Base-by-base conservation (phyloP, 1,140 invertebrate genomes). In the Micrasema longulum region DNA sequence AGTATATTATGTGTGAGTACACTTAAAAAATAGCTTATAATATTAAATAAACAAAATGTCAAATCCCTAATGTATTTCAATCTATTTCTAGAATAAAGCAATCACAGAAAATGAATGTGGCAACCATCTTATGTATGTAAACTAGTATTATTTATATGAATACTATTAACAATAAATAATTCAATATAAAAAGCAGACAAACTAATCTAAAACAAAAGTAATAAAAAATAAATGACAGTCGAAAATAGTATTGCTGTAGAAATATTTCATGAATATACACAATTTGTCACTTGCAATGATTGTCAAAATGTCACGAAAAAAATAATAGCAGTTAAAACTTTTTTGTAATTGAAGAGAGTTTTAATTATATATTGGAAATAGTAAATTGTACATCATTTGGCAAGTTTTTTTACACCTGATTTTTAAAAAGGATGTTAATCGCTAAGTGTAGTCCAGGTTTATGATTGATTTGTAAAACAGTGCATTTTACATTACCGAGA, bases 251-350 rank as follows among this genome's bases (percentile, higher is more conserved):
- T 1, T 4, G 16, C 16, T n/a, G 41, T 6, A 43, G 14, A 43
- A 45, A 45, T 14, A 14, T 45, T n/a, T 16, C n/a, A 45, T 45
- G 5, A 41, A 1, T 1, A 45, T 6, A 14, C 18, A 16, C 43
- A 14, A 4, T 45, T 53, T n/a, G n/a, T n/a, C n/a, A n/a, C n/a
- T n/a, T n/a, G n/a, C n/a, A n/a, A n/a, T n/a, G n/a, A n/a, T 2
- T 53, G 18, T 18, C 10, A 53, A 53, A 53, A 11, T 53, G 50
- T 53, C 50, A 53, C 26, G 22, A 53, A 53, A 22, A 22, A 53
- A 53, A 22, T 22, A n/a, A n/a, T n/a, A n/a, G n/a, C n/a, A n/a
- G n/a, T n/a, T n/a, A n/a, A n/a, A n/a, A 53, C 9, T 26, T 16
- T n/a, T 9, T 18, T 10, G 26, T 10, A 18, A 1, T 11, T 20